phyloP scores from a whole-genome alignment of 2,888 invertebrate genomes.

The Phytoseiulus persimilis region DNA sequence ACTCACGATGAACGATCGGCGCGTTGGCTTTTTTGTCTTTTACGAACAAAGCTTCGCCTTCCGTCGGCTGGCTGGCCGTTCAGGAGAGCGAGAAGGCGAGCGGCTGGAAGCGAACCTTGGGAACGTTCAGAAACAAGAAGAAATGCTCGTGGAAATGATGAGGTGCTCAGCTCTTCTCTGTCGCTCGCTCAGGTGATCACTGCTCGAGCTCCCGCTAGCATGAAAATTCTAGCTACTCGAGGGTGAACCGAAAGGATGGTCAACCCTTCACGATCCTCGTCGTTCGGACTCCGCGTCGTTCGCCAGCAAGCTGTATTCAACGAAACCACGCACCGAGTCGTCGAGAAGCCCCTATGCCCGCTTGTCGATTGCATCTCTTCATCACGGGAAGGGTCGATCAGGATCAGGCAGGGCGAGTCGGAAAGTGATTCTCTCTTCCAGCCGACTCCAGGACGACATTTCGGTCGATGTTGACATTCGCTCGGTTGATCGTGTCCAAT shows the following conservation, averaged over 20 bases:
- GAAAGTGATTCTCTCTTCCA: too few species aligned
- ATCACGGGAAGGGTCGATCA: too few species aligned
- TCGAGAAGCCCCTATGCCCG: too few species aligned
- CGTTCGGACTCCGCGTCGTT: neutral
- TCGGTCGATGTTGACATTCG: too few species aligned
- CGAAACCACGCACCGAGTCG: too few species aligned
- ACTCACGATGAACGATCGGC: neutral
- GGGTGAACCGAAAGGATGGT: neutral
- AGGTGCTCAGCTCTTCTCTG: neutral
- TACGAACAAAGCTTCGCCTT: neutral
- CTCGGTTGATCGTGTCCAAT: too few species aligned
- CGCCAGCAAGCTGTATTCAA: too few species aligned
- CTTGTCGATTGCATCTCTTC: too few species aligned
- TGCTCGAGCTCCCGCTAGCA: neutral
- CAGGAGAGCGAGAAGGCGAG: neutral
- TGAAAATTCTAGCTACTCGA: neutral
- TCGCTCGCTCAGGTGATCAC: constrained; percentile 5
- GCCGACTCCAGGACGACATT: too few species aligned
- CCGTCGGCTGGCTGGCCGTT: neutral
- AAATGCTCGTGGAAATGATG: neutral
- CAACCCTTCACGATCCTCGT: neutral
- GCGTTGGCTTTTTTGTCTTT: neutral
- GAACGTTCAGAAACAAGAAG: neutral
- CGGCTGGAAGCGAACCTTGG: neutral
- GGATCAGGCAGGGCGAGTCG: too few species aligned